Evolutionary conservation across 2,797 vertebrate genomes (phyloP).

Genomic region (Pseudochirops cupreus): DNA sequence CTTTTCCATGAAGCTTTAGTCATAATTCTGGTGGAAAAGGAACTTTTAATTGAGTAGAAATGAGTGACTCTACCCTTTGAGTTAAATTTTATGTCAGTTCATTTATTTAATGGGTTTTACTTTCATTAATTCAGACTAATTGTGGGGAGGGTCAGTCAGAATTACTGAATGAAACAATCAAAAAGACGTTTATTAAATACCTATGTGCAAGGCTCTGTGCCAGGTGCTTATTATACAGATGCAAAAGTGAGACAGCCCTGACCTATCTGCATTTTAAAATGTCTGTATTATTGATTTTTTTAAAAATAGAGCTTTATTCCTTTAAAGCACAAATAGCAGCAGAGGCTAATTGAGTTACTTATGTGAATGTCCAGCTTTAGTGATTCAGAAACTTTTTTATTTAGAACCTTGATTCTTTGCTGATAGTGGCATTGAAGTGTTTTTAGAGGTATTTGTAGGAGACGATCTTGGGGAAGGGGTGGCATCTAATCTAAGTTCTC

Average conservation of each 20-base stretch:
- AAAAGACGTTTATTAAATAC: background rate
- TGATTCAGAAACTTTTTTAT: background rate
- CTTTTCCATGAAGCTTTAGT: slow-evolving; percentile 54
- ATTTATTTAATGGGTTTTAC: background rate
- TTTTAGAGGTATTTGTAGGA: background rate
- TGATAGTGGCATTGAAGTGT: background rate
- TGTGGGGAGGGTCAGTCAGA: background rate
- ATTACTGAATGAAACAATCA: background rate
- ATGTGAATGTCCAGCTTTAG: background rate
- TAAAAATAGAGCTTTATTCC: background rate
- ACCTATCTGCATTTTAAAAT: background rate
- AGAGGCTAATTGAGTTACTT: background rate
- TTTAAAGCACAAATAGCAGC: background rate
- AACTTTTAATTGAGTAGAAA: slow-evolving; percentile 66
- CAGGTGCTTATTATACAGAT: background rate
- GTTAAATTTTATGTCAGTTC: background rate
- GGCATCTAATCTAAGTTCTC: background rate
- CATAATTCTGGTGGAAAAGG: slow-evolving; percentile 51
- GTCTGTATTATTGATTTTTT: background rate
- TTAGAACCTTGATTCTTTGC: background rate
- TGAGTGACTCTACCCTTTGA: slow-evolving; percentile 9
- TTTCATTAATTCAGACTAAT: background rate
- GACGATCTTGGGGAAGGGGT: background rate
- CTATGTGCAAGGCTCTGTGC: background rate
- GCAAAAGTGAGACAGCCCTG: background rate